Percentiles rank a stretch among this genome's conserved stretches.
phyloP scores from a whole-genome alignment of 1,140 invertebrate genomes.

The Nebria ingens region DNA sequence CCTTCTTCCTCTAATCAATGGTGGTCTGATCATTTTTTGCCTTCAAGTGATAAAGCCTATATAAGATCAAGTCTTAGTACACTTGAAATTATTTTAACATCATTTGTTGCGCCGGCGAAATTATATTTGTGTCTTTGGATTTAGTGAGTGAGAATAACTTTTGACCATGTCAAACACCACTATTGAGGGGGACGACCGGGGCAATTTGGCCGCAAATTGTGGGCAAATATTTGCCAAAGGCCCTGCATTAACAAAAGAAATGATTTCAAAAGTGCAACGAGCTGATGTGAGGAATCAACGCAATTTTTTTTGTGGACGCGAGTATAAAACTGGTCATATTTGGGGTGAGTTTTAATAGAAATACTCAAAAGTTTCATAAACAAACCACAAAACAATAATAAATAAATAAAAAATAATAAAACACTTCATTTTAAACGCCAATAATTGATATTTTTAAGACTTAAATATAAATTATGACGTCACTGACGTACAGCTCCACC shows the following conservation, averaged over 20 bases:
- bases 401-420: too few relatives aligned
- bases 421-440: too few relatives aligned
- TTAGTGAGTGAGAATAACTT: not conserved
- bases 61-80: too few relatives aligned
- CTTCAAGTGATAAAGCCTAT: too few relatives aligned
- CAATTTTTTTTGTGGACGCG: slow-evolving; percentile 21
- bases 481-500: too few relatives aligned
- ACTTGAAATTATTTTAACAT: too few relatives aligned
- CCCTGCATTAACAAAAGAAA: slow-evolving; percentile 22
- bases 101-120: too few relatives aligned
- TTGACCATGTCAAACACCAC: not conserved
- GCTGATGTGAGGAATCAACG: slow-evolving; percentile 13
- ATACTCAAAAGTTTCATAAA: not conserved
- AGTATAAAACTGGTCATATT: slow-evolving; percentile 20
- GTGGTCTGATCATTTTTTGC: too few relatives aligned
- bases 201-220: slow-evolving; percentile 19
- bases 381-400: not conserved
- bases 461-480: too few relatives aligned
- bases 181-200: not conserved
- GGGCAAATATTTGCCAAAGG: slow-evolving; percentile 23
- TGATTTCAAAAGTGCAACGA: slow-evolving; percentile 23
- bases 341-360: slow-evolving; percentile 22
- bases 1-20: too few relatives aligned
- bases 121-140: too few relatives aligned
- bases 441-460: too few relatives aligned